Evolutionary conservation across 2,113 vertebrate species (phyloP).

Genomic region (Chaenocephalus aceratus): DNA sequence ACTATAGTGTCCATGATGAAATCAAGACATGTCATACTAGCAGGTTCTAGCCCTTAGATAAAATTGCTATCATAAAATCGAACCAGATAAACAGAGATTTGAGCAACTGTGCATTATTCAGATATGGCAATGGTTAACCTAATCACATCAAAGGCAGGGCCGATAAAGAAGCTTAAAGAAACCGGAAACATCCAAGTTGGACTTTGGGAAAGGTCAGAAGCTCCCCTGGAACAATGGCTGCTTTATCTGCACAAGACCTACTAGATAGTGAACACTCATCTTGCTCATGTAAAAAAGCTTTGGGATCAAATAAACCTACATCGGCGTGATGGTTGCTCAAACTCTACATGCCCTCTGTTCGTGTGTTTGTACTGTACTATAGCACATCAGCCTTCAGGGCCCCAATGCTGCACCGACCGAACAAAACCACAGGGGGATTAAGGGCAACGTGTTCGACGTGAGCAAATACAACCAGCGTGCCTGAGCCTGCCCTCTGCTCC

Average conservation of each 20-base stretch:
- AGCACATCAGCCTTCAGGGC: constrained; percentile 10
- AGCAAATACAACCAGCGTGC: constrained; percentile 69
- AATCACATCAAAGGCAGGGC: neutral
- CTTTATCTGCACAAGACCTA: constrained; percentile 6
- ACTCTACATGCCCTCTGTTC: constrained; percentile 26
- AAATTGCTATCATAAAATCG: neutral
- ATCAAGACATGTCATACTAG: no score
- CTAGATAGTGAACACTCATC: constrained; percentile 5
- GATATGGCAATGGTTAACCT: neutral
- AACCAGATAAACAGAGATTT: neutral
- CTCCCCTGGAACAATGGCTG: neutral
- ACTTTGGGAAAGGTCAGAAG: neutral
- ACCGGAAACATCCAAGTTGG: neutral
- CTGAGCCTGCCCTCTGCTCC: constrained; percentile 38
- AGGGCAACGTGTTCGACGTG: constrained; percentile 40
- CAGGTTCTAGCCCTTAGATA: neutral
- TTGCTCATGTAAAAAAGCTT: constrained; percentile 12
- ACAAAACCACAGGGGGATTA: constrained; percentile 71
- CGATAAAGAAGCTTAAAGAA: neutral
- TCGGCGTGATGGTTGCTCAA: constrained; percentile 31
- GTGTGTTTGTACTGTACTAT: constrained; percentile 34
- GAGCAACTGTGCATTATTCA: neutral
- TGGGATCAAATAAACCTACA: constrained; percentile 36
- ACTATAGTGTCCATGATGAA: neutral
- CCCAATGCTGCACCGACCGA: constrained; percentile 45